Base-by-base conservation (phyloP, 2,888 invertebrate species). In the Anorthoa munda region DNA sequence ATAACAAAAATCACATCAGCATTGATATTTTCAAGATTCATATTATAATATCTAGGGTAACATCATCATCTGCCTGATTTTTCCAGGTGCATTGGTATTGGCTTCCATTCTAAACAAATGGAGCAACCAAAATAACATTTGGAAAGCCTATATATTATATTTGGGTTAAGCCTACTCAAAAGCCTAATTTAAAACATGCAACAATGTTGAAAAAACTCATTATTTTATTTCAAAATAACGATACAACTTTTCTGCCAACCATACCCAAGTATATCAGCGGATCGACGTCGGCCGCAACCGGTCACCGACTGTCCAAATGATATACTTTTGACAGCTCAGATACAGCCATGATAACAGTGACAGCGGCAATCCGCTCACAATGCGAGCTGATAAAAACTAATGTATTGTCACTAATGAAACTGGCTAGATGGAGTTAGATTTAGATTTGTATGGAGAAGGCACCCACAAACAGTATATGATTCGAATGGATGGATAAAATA, bases 271-370 rank as follows among this genome's bases (percentile, higher is more conserved):
- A 70, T 83, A 87, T 81, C 88, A 81, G 31, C 17, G 60, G 65
- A 80, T 80, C 80, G 66, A 67, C 80, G 77, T 72, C 84, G 81
- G 80, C 85, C 83, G 84, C 87, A 87, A 88, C 91, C 89, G 89
- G 91, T 88, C 86, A 72, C 86, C 85, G 79, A 86, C 82, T 90
- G 87, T 89, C 87, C 86, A 90, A 92, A 91, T 93, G 93, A 94
- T 93, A 94, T 92, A 92, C 92, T 92, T 94, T 92, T 94, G 94
- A 94, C 94, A 92, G 93, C 79, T 63, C 81, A 87, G 92, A 94
- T 93, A 92, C 90, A 88, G 87, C 70, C 69, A 64, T 85, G 94
- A 94, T 93, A 92, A 90, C 79, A 90, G 76, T 90, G 94, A 91
- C 91, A 91, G 91, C 88, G 87, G 88, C 86, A 90, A 89, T 85